Evolutionary conservation across 2,888 invertebrate species (phyloP).

Genomic region (Megaustenia siamemsis): DNA sequence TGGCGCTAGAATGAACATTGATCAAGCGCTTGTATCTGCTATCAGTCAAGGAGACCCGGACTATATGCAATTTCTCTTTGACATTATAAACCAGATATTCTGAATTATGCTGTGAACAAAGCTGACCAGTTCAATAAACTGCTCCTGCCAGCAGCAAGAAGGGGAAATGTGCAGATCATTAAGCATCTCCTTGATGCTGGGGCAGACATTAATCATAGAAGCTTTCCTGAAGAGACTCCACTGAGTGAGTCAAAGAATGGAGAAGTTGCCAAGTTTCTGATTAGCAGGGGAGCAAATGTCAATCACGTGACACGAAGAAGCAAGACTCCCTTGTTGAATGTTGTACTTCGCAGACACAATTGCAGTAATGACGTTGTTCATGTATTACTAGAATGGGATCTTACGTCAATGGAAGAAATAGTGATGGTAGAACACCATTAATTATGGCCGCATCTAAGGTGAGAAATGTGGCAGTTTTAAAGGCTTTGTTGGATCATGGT

Average conservation of each 20-base stretch:
- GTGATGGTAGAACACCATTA: neutral
- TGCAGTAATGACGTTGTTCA: neutral
- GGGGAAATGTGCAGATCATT: neutral
- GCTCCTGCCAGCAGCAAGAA: neutral
- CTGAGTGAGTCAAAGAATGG: neutral
- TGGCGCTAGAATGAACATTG: neutral
- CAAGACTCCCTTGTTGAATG: neutral
- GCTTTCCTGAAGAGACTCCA: neutral
- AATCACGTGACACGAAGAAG: neutral
- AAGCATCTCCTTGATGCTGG: neutral
- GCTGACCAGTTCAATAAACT: neutral
- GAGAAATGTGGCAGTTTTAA: neutral
- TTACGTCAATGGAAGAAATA: neutral
- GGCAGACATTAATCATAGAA: neutral
- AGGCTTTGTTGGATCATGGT: constrained; percentile 1
- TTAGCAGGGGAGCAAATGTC: constrained; percentile 1
- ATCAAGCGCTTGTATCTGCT: neutral
- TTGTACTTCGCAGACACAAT: neutral
- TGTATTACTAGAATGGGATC: neutral
- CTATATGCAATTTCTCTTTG: neutral
- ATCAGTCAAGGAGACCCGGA: neutral
- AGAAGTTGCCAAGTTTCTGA: neutral
- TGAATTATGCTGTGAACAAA: neutral
- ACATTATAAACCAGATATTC: neutral
- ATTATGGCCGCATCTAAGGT: neutral